phyloP scores from a whole-genome alignment of 2,888 invertebrate genomes.

The Cheilosia variabilis region DNA sequence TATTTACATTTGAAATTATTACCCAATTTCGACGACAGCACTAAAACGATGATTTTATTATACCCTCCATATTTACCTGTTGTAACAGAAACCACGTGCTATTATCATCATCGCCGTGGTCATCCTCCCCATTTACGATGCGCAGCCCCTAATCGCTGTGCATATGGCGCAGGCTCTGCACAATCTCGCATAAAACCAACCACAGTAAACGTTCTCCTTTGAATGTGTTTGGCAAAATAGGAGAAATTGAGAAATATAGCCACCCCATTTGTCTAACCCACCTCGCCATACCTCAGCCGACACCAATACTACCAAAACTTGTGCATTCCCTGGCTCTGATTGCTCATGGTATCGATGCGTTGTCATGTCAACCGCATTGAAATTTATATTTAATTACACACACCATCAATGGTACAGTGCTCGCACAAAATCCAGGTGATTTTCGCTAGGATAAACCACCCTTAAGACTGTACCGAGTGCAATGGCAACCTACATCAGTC shows the following conservation, averaged over 20 bases:
- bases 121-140: conserved; percentile 47
- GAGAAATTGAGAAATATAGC: conserved; percentile 37
- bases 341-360: conserved; percentile 61
- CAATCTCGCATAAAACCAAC: conserved; percentile 7
- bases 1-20: conserved; percentile 73
- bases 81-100: conserved; percentile 70
- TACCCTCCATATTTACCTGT: conserved; percentile 69
- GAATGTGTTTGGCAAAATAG: conserved; percentile 31
- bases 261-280: conserved; percentile 56
- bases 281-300: background rate
- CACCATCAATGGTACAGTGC: conserved; percentile 10
- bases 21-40: conserved; percentile 57
- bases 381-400: conserved; percentile 7
- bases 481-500: conserved; percentile 33
- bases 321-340: conserved; percentile 71
- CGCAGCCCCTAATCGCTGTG: conserved; percentile 37
- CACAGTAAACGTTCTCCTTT: background rate
- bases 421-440: conserved; percentile 1
- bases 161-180: conserved; percentile 58
- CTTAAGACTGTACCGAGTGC: conserved; percentile 38
- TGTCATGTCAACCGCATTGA: conserved; percentile 62
- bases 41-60: conserved; percentile 63
- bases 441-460: conserved; percentile 49
- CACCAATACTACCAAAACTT: conserved; percentile 14
- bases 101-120: conserved; percentile 41